Evolutionary conservation across 1,140 invertebrate genomes (phyloP), one percentile per base, ranked within the genome.

Genomic region (Drosophila takahashii): DNA sequence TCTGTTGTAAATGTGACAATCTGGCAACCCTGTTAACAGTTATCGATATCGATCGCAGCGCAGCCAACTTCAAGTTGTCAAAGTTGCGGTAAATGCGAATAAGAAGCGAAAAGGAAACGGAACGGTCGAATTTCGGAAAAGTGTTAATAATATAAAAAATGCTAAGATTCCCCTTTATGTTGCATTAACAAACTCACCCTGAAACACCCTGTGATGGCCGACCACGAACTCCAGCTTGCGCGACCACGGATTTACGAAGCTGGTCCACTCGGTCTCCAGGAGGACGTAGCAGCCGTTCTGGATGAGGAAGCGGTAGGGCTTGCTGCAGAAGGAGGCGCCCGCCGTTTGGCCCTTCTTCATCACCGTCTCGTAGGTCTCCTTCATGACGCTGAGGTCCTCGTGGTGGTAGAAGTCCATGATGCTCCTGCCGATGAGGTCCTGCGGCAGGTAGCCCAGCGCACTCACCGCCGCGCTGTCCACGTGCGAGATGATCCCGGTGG

Each of bases 181-280:
- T n/a, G n/a, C n/a, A n/a, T n/a, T n/a, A n/a, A n/a, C n/a, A n/a
- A n/a, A 73, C 72, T 65, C 64, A 91, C 96, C 94, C 52, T 96
- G 96, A 57, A 97, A 89, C 3, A 99, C 95, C 56, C 95, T 93
- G 93, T 99, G 97, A 83, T 98, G 95, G 61, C 96, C 97, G 81
- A 97, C 96, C 50, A 99, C 95, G 93, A 98, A 98, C 89, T 99
- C 98, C 53, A 99, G 93, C 92, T 96, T 96, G 86, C 94, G 95
- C 1, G 96, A 96, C 98, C 98, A 99, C 0, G 98, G 98, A 94
- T 98, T 98, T 32, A 98, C 94, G 92, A 98, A 98, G 62, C 96
- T 96, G 0, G 97, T 97, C 97, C 97, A 99, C 92, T 98, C 97
- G 0, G 97, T 98, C 92, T 98, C 96, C 34, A 98, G 92, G 47